A percentile compares a stretch with the other conserved stretches of the same genome.
phyloP scores from a whole-genome alignment of 2,888 invertebrate genomes.

The Chironomus tentans region DNA sequence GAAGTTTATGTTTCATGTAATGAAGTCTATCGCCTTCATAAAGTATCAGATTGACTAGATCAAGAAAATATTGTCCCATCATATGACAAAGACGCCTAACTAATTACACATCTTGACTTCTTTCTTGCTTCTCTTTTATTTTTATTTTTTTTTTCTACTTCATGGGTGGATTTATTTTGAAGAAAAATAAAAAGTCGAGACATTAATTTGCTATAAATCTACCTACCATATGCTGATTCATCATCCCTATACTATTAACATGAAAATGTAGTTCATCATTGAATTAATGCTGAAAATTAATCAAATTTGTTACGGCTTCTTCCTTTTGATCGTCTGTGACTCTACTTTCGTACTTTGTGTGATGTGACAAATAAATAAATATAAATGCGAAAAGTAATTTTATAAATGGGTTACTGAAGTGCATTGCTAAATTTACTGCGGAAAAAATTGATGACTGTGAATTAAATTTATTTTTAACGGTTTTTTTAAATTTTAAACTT shows the following conservation, averaged over 20 bases:
- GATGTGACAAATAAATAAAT: too few species aligned
- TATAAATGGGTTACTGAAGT: too few species aligned
- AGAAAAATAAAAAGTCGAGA: neutral
- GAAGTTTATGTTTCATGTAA: too few species aligned
- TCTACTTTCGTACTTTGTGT: too few species aligned
- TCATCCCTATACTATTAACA: neutral
- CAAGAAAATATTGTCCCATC: neutral
- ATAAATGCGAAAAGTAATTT: too few species aligned
- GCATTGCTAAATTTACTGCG: too few species aligned
- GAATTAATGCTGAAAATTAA: slow-evolving; percentile 7
- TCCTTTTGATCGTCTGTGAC: neutral
- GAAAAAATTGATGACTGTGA: too few species aligned
- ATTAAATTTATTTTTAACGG: too few species aligned
- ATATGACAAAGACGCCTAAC: slow-evolving; percentile 11
- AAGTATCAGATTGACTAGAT: neutral
- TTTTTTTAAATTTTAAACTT: too few species aligned
- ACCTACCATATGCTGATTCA: neutral
- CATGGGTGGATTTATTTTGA: neutral
- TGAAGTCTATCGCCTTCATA: too few species aligned
- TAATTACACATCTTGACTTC: slow-evolving; percentile 8
- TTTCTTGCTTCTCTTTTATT: neutral
- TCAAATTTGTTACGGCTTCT: neutral
- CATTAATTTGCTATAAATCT: slow-evolving; percentile 23
- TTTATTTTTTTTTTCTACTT: neutral
- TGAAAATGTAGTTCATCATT: neutral